Percentiles rank a stretch among this genome's conserved stretches.
Conservation (phyloP, 2,888 invertebrate genomes). For the Galerucella pusilla region DNA sequence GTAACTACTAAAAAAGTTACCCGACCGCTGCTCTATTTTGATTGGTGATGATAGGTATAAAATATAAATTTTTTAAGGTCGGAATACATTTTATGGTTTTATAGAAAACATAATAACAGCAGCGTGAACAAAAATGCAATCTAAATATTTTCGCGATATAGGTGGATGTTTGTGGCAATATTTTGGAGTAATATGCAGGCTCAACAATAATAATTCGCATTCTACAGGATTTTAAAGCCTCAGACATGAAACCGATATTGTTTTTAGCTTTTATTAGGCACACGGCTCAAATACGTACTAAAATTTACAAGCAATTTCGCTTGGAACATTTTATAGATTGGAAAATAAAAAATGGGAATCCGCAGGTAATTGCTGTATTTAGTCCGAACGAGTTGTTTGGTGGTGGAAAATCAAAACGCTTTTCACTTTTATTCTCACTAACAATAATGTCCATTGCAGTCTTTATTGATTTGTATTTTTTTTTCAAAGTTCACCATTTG, state of each 20-base stretch:
- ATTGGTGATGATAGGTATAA: neutral
- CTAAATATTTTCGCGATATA: neutral
- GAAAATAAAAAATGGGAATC: neutral
- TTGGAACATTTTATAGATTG: neutral
- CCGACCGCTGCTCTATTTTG: neutral
- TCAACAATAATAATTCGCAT: conserved; percentile 3
- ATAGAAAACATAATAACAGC: neutral
- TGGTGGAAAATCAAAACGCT: too few species aligned
- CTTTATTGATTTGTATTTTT: too few species aligned
- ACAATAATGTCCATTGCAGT: too few species aligned
- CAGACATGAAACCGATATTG: conserved; percentile 9
- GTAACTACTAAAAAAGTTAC: too few species aligned
- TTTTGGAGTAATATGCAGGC: neutral
- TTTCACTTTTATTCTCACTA: too few species aligned
- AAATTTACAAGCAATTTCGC: neutral
- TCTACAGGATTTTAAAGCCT: conserved; percentile 3
- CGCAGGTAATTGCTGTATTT: neutral
- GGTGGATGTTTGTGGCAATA: neutral
- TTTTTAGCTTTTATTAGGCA: conserved; percentile 1
- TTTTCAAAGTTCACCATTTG: too few species aligned
- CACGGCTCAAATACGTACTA: neutral
- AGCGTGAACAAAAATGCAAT: neutral
- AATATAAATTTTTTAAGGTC: neutral
- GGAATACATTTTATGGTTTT: neutral
- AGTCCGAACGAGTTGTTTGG: neutral